A percentile compares a stretch with the other conserved stretches of the same genome.
phyloP scores from a whole-genome alignment of 2,797 vertebrate species.

The Psittacula echo region DNA sequence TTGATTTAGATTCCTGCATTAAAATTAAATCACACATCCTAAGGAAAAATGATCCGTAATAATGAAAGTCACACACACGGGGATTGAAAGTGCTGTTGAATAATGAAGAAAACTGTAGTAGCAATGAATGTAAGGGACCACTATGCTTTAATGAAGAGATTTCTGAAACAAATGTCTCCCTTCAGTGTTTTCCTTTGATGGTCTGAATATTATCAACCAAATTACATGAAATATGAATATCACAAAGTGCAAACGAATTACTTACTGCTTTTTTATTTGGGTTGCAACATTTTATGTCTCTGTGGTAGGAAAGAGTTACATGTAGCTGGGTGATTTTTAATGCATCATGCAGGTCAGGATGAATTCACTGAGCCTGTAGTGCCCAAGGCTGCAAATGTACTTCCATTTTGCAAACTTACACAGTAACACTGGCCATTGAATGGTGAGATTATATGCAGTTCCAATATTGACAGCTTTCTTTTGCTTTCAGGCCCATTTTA shows the following conservation, averaged over 20 bases:
- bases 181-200: constrained; percentile 44
- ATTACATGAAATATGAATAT: constrained; percentile 55
- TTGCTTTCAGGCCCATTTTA: not conserved
- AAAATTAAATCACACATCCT: constrained; percentile 80
- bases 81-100: constrained; percentile 69
- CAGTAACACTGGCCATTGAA: not conserved
- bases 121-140: constrained; percentile 32
- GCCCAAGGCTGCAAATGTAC: not conserved
- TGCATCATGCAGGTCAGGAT: not conserved
- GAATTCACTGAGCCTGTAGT: not conserved
- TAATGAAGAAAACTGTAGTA: constrained; percentile 69
- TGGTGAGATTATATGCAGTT: not conserved
- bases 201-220: constrained; percentile 65
- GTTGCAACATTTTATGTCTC: not conserved
- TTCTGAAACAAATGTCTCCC: constrained; percentile 66
- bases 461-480: not conserved
- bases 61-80: constrained; percentile 74
- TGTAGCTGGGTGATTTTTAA: not conserved
- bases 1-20: constrained; percentile 77
- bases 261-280: constrained; percentile 21
- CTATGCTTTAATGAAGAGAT: constrained; percentile 69
- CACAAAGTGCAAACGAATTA: constrained; percentile 37
- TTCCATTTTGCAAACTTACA: not conserved
- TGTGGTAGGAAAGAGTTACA: not conserved
- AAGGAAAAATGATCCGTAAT: constrained; percentile 76